phyloP scores from a whole-genome alignment of 35 echinoderm and acorn worm species.

The Ophioderma brevispina region DNA sequence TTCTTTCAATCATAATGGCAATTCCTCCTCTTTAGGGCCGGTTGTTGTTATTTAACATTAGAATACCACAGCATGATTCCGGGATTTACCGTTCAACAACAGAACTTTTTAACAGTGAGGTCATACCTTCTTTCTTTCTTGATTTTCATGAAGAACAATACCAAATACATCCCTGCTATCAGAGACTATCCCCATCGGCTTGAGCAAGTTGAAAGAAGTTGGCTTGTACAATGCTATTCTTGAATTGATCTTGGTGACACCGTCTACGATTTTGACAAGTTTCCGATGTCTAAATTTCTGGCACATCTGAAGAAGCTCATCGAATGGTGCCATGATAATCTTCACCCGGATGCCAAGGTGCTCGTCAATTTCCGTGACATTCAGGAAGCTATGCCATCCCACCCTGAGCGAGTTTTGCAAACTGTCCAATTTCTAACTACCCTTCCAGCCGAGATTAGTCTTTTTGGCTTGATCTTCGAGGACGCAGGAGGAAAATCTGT shows the following conservation, averaged over 20 bases:
- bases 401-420: conserved; percentile 45
- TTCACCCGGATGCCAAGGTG: conserved; percentile 27
- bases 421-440: conserved; percentile 31
- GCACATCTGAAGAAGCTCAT: conserved; percentile 23
- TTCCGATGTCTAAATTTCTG: neutral
- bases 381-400: conserved; percentile 29
- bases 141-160: too few species aligned
- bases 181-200: conserved; percentile 20
- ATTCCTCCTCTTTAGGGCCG: too few species aligned
- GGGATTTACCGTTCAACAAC: too few species aligned
- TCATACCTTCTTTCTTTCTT: too few species aligned
- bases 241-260: conserved; percentile 27
- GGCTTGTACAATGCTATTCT: conserved; percentile 36
- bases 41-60: too few species aligned
- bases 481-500: conserved; percentile 26
- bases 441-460: neutral
- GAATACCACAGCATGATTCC: too few species aligned
- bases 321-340: conserved; percentile 20
- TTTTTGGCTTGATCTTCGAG: conserved; percentile 39
- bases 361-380: conserved; percentile 58
- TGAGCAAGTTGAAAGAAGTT: conserved; percentile 11
- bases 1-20: too few species aligned
- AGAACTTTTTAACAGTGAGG: too few species aligned
- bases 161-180: too few species aligned
- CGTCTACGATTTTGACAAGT: conserved; percentile 48